Conservation (phyloP, 1,140 invertebrate species). For the Ruditapes philippinarum region DNA sequence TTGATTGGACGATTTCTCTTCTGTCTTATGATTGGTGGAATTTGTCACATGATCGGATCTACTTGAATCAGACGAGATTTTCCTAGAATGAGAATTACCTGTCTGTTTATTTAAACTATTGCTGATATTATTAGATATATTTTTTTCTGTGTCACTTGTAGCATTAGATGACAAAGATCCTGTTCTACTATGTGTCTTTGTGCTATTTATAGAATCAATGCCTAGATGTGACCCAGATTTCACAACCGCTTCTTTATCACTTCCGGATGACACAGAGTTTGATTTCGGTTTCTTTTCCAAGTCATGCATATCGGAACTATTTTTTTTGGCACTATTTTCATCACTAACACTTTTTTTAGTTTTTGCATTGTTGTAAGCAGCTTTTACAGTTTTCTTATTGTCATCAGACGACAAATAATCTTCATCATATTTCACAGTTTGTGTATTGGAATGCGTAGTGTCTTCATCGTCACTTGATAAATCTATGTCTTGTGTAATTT, state of each 20-base stretch:
- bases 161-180: slow-evolving; percentile 5
- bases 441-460: slow-evolving; percentile 41
- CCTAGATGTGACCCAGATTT: not conserved
- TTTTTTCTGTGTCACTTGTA: not conserved
- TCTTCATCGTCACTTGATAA: slow-evolving; percentile 82
- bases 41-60: slow-evolving; percentile 36
- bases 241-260: not conserved
- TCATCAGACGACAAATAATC: slow-evolving; percentile 52
- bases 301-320: not conserved
- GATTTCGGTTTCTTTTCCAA: not conserved
- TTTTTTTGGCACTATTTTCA: not conserved
- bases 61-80: slow-evolving; percentile 57
- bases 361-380: too few relatives aligned
- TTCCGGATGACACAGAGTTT: slow-evolving; percentile 22
- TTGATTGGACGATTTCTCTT: slow-evolving; percentile 42
- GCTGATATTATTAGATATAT: not conserved
- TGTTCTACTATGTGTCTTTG: not conserved
- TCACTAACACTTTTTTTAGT: not conserved
- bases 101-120: slow-evolving; percentile 1
- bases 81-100: not conserved
- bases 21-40: slow-evolving; percentile 17
- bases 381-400: too few relatives aligned
- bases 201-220: not conserved
- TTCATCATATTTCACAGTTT: slow-evolving; percentile 70
- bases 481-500: slow-evolving; percentile 69